A percentile compares a stretch with the other conserved stretches of the same genome.
Evolutionary conservation across 1,140 invertebrate species (phyloP).

Genomic region (Cyclina sinensis): DNA sequence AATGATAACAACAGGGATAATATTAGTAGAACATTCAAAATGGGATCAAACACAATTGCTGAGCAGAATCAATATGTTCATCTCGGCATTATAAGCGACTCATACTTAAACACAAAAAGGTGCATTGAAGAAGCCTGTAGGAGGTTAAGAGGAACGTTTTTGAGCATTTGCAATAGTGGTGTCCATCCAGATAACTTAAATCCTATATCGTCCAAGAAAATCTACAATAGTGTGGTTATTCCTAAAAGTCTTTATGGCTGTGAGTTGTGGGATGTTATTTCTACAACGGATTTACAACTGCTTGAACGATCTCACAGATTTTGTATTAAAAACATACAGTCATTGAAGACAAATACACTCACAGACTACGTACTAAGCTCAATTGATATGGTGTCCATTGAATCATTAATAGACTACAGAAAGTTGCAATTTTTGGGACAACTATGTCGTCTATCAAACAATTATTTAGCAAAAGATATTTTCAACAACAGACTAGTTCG

Average conservation of each 20-base stretch:
- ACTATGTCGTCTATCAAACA: background rate
- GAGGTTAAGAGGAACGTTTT: background rate
- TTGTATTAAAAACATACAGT: background rate
- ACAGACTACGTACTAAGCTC: conserved; percentile 4
- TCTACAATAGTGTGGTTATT: background rate
- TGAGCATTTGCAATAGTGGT: background rate
- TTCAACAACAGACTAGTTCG: background rate
- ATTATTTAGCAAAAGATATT: conserved; percentile 9
- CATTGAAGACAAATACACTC: background rate
- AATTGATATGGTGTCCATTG: conserved; percentile 5
- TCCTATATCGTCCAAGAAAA: background rate
- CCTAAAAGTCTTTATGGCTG: background rate
- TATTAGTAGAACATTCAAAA: conserved; percentile 8
- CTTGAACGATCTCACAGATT: background rate
- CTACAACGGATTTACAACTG: background rate
- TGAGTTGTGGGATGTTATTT: background rate
- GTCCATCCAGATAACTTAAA: background rate
- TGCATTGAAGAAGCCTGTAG: background rate
- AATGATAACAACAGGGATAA: conserved; percentile 13
- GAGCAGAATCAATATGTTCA: background rate
- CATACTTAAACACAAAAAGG: background rate
- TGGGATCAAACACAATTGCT: conserved; percentile 12
- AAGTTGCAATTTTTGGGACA: background rate
- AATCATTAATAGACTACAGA: background rate
- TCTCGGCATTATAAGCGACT: too few species aligned